A percentile compares a stretch with the other conserved stretches of the same genome.
phyloP scores from a whole-genome alignment of 2,113 vertebrate genomes.

The Spea bombifrons region DNA sequence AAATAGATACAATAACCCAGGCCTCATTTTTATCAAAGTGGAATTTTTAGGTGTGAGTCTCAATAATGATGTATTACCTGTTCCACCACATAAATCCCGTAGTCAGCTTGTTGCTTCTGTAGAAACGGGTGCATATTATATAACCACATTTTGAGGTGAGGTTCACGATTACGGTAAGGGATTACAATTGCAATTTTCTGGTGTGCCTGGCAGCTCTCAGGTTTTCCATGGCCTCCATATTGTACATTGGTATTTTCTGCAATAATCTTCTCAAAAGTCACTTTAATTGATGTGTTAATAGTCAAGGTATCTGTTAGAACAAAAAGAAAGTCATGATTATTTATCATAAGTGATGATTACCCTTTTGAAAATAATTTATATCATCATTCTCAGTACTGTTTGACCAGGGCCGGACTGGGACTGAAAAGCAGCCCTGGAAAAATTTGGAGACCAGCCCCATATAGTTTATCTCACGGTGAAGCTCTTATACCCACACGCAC shows the following conservation, averaged over 20 bases:
- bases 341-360: too few species aligned
- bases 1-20: too few species aligned
- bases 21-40: too few species aligned
- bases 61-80: slow-evolving; percentile 32
- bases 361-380: too few species aligned
- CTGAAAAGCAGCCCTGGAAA: too few species aligned
- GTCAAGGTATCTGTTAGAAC: background rate
- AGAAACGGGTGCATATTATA: slow-evolving; percentile 46
- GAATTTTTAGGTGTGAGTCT: too few species aligned
- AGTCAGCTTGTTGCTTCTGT: slow-evolving; percentile 37
- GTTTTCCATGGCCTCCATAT: slow-evolving; percentile 20
- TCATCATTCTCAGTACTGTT: too few species aligned
- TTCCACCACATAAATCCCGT: slow-evolving; percentile 44
- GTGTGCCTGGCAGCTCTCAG: slow-evolving; percentile 1
- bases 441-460: too few species aligned
- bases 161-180: slow-evolving; percentile 47
- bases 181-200: slow-evolving; percentile 49
- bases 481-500: too few species aligned
- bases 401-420: too few species aligned
- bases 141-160: slow-evolving; percentile 42
- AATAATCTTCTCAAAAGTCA: background rate
- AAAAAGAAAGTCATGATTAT: background rate
- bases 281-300: background rate
- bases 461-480: too few species aligned
- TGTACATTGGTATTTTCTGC: slow-evolving; percentile 11